Conservation (phyloP, 2,888 invertebrate genomes). For the Ephialtes manifestator region DNA sequence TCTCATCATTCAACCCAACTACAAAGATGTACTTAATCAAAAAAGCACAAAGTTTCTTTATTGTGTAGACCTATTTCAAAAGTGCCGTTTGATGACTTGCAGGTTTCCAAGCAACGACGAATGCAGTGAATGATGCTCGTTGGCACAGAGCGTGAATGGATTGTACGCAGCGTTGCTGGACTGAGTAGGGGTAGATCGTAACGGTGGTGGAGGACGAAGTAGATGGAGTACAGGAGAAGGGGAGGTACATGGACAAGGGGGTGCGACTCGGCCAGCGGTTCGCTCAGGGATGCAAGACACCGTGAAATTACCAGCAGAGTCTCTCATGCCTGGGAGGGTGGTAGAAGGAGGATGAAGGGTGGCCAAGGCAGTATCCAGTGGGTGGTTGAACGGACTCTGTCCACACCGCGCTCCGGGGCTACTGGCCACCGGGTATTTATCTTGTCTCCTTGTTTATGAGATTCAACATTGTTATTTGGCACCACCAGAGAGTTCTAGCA, state of each 20-base stretch:
- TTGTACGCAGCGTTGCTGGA: slow-evolving; percentile 70
- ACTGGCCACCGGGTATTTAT: slow-evolving; percentile 85
- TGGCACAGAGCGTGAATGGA: slow-evolving; percentile 74
- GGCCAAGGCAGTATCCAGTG: slow-evolving; percentile 76
- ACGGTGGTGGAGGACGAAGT: slow-evolving; percentile 66
- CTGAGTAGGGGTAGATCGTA: slow-evolving; percentile 72
- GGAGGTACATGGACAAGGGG: slow-evolving; percentile 57
- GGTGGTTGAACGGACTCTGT: slow-evolving; percentile 85
- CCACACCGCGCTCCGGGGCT: slow-evolving; percentile 83
- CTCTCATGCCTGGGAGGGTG: slow-evolving; percentile 82
- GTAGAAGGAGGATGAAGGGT: slow-evolving; percentile 64
- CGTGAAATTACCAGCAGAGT: slow-evolving; percentile 88
- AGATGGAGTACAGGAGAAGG: slow-evolving; percentile 36
- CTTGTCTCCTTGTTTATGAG: slow-evolving; percentile 86
- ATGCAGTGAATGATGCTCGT: slow-evolving; percentile 74
- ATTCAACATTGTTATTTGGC: slow-evolving; percentile 86
- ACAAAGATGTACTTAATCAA: neutral
- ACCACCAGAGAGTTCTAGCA: slow-evolving; percentile 84
- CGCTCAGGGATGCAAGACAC: slow-evolving; percentile 88
- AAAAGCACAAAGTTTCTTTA: neutral
- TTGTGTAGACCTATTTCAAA: neutral
- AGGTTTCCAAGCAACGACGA: slow-evolving; percentile 41
- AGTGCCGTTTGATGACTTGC: neutral
- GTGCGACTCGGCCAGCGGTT: slow-evolving; percentile 77
- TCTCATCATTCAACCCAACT: neutral